phyloP scores from a whole-genome alignment of 2,113 vertebrate genomes.

The Engystomops pustulosus region DNA sequence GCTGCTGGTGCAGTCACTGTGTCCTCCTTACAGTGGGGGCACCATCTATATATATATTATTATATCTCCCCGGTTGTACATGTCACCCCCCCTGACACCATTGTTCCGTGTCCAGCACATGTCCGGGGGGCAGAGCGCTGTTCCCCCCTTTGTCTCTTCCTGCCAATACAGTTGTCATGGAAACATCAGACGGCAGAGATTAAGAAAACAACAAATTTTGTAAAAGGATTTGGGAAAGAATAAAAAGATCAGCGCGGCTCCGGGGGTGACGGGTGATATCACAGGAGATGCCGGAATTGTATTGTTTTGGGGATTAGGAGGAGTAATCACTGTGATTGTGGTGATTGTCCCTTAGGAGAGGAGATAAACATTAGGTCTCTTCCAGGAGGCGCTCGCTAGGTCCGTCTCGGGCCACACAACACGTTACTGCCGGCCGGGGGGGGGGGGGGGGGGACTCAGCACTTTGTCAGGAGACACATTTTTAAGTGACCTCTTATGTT shows the following conservation, averaged over 20 bases:
- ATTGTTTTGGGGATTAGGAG: neutral
- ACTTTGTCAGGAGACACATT: too few species aligned
- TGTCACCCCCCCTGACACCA: too few species aligned
- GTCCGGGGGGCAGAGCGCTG: neutral
- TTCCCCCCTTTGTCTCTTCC: neutral
- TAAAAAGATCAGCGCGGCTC: conserved; percentile 1
- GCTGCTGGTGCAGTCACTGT: too few species aligned
- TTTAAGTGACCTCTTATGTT: too few species aligned
- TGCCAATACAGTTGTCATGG: conserved; percentile 34
- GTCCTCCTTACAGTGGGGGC: too few species aligned
- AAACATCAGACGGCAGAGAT: conserved; percentile 36
- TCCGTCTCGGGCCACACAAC: neutral
- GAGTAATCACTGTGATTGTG: neutral
- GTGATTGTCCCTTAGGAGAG: neutral
- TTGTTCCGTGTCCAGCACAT: neutral
- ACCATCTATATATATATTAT: too few species aligned
- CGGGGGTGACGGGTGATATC: too few species aligned
- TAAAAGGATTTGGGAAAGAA: conserved; percentile 18
- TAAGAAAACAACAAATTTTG: conserved; percentile 38
- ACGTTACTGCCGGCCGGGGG: too few species aligned
- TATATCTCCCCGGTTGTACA: neutral
- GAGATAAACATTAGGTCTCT: neutral
- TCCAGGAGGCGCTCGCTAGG: neutral
- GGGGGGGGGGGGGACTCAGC: too few species aligned
- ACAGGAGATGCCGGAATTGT: neutral